A percentile compares a stretch with the other conserved stretches of the same genome.
phyloP scores from a whole-genome alignment of 1,140 invertebrate genomes.

The Neodiprion fabricii region DNA sequence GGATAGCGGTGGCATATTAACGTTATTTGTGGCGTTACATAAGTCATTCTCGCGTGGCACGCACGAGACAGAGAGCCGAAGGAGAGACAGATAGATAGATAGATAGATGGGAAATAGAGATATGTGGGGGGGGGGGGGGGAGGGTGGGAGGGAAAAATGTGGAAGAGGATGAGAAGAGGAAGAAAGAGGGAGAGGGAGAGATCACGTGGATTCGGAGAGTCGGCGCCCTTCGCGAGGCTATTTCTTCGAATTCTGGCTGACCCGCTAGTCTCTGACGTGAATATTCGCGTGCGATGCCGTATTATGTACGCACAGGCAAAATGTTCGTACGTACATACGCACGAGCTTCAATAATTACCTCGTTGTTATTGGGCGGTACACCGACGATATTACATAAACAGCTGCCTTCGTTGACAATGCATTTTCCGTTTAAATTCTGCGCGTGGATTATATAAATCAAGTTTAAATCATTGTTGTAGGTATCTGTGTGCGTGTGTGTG shows the following conservation, averaged over 20 bases:
- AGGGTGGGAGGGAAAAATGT: not conserved
- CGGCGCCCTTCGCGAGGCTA: not conserved
- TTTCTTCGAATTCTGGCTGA: not conserved
- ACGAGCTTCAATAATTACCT: no score
- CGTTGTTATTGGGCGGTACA: no score
- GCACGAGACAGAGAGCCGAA: not conserved
- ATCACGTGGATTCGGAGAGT: no score
- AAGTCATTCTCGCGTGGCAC: constrained; percentile 42
- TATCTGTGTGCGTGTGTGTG: no score
- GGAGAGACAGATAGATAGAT: not conserved
- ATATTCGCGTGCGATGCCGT: not conserved
- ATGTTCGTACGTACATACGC: not conserved
- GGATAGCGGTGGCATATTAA: constrained; percentile 58
- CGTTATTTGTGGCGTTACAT: constrained; percentile 61
- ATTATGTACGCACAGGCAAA: not conserved
- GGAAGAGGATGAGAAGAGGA: not conserved
- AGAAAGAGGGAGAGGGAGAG: not conserved
- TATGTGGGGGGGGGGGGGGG: no score
- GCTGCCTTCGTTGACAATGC: not conserved
- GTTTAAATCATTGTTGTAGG: no score
- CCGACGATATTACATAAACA: not conserved
- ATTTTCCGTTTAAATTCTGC: no score
- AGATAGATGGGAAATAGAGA: not conserved
- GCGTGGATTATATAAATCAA: no score
- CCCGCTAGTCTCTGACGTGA: no score